Evolutionary conservation across 92 coral and sea anemone species (phyloP), one percentile per base, ranked within the genome.

Genomic region (Actinostola sp.): DNA sequence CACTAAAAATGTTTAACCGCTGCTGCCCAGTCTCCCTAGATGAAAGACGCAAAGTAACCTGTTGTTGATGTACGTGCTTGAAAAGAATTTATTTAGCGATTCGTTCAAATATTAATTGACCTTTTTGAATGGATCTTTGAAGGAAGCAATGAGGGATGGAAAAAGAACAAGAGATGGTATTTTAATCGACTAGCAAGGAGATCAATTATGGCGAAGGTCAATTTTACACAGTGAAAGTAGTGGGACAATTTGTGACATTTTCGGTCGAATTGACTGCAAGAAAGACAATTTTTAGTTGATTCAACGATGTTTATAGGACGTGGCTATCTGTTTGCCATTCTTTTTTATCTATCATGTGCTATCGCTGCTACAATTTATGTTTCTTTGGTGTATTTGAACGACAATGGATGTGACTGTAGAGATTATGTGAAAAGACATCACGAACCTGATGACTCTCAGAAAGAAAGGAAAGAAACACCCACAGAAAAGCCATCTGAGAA

Each of bases 331-430:
- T 4, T 36, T 36, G 89, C 83, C 19, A 66, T 87, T 83, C 79
- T 87, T 10, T 87, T 83, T 51, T 90, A 87, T 61, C 82, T 87
- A 31, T 82, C 89, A 3, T 90, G 81, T 63, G 89, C 92, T 42
- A 77, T 90, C 23, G 80, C 67, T 27, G 92, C 84, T 41, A 90
- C 89, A 19, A 76, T 91, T 29, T 91, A 91, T 80, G 76, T 91
- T 33, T 86, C 89, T 5, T 70, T 91, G 85, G 77, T 88, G 35
- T 88, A 87, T 30, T 64, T 91, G 54, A 88, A 81, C 67, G 95
- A 89, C 45, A 72, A 63, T 38, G 79, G 65, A 19, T 91, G 97
- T 30, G 75, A 79, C 39, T 85, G 89, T 27, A 45, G 72, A 69
- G 70, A 81, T 16, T 72, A 78, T 61, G 57, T 31, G 61, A 74